Evolutionary conservation across 2,797 vertebrate genomes (phyloP), one percentile per base, ranked within the genome.

Genomic region (Otus scops): DNA sequence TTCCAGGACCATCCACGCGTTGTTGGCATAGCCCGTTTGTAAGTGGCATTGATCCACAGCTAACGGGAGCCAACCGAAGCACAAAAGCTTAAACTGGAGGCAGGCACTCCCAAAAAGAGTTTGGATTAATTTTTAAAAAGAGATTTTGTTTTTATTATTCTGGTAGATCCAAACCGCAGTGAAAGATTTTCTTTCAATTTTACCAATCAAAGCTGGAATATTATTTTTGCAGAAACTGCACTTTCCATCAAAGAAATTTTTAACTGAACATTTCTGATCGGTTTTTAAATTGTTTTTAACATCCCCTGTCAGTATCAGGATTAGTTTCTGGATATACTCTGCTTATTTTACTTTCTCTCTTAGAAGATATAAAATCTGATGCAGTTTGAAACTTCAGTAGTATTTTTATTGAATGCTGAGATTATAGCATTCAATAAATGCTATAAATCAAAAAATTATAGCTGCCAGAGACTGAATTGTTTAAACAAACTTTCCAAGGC

Each of bases 161-260:
- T 57, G 38, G 19, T 50, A 34, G 34, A 79, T 89, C 85, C 34
- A 92, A 93, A 69, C 57, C 43, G 69, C 47, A 59, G 15, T 0
- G 2, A 77, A 83, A 80, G 28, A n/a, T 43, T 85, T 45, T 32
- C 30, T 83, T 93, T 80, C 76, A 34, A 21, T 73, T 88, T 80
- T 59, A 77, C 4, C 43, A 61, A 50, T 85, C 38, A 59, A 89
- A 85, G 64, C 30, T 56, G 27, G 34, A 91, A 28, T 56, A 24
- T 26, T 64, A 18, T 92, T 91, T 85, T 60, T 92, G 15, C 43
- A 77, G 20, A 50, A 81, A 50, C 32, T 75, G 60, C n/a, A 59
- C 78, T 93, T 94, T 88, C 73, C 89, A 81, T 80, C 26, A 64
- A 84, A 92, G 5, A 77, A 69, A 48, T 56, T 83, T 92, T 80